Base-by-base conservation (phyloP, 2,888 invertebrate species). In the Pardosa pseudoannulata region DNA sequence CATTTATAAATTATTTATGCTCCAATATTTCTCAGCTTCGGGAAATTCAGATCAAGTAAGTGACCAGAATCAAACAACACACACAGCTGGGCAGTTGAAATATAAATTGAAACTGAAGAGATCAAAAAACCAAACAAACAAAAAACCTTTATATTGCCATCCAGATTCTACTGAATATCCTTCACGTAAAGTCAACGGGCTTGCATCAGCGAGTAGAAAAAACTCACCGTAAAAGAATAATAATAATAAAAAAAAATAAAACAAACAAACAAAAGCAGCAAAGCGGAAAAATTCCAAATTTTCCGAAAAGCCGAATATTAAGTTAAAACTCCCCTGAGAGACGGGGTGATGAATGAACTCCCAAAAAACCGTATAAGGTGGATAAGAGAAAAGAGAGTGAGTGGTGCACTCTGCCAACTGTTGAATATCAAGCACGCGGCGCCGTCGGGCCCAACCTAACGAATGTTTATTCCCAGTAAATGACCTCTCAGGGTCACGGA, bases 341-440 rank as follows among this genome's bases (percentile, higher is more conserved):
- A 19, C 11, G 16, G 28, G 28, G 50, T 81, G 81, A 81, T 74
- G 74, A 56, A 81, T 74, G 79, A 29, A 31, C 31, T 62, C 31
- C 39, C 1, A 56, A 23, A 19, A 56, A 56, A 56, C 56, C 6
- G 23, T 23, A 72, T 64, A 73, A 81, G 68, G 73, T 67, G 31
- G 73, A 71, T 56, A 56, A 56, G 56, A 16, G 56, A 46, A n/a
- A n/a, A n/a, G n/a, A 23, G 23, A 56, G 32, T 23, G n/a, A 28
- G 62, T 27, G 16, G 27, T 16, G 28, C 0, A 29, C 19, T n/a
- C 78, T 23, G 71, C 79, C 79, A 79, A 79, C 79, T 79, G 79
- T 81, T 81, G 74, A 81, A 81, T 81, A 81, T 81, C 74, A 81
- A 81, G 73, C 31, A 16, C 41, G 11, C 65, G 79, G 80, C 81